Evolutionary conservation across 2,797 vertebrate genomes (phyloP).

Genomic region (Rachycentron canadum): DNA sequence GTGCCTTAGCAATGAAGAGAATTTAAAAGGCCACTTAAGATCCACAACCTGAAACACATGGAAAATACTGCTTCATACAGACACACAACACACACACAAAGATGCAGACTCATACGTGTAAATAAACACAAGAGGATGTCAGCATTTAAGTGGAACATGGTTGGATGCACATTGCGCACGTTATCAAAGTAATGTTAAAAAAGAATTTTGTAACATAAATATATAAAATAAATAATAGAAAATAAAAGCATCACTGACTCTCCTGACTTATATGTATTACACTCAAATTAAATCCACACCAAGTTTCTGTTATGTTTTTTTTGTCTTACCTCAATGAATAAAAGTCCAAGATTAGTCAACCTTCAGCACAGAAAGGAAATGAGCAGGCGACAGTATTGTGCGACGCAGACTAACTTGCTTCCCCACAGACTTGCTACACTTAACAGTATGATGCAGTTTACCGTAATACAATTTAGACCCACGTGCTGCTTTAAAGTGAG

Average conservation of each 20-base stretch:
- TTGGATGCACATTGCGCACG: too few relatives aligned
- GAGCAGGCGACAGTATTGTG: constrained; percentile 12
- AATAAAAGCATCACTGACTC: background rate
- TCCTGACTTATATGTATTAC: background rate
- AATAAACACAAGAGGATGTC: background rate
- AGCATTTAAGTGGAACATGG: background rate
- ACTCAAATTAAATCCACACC: background rate
- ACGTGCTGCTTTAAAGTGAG: constrained; percentile 62
- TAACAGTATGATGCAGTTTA: constrained; percentile 63
- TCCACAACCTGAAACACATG: background rate
- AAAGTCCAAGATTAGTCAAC: constrained; percentile 18
- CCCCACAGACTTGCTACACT: constrained; percentile 62
- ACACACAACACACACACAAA: background rate
- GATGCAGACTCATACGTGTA: background rate
- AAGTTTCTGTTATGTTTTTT: background rate
- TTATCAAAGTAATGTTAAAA: too few relatives aligned
- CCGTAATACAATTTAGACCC: constrained; percentile 74
- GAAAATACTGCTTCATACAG: background rate
- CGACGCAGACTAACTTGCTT: constrained; percentile 43
- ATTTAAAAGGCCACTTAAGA: background rate
- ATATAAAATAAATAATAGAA: too few relatives aligned
- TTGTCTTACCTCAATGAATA: constrained; percentile 50
- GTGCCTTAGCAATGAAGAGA: constrained; percentile 9
- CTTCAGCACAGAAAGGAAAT: constrained; percentile 19
- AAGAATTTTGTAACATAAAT: too few relatives aligned